These are phyloP conservation scores for Scophthalmus maximus DNA, from an alignment of 2,113 vertebrate genomes.

Conservation along the genomic window DNA sequence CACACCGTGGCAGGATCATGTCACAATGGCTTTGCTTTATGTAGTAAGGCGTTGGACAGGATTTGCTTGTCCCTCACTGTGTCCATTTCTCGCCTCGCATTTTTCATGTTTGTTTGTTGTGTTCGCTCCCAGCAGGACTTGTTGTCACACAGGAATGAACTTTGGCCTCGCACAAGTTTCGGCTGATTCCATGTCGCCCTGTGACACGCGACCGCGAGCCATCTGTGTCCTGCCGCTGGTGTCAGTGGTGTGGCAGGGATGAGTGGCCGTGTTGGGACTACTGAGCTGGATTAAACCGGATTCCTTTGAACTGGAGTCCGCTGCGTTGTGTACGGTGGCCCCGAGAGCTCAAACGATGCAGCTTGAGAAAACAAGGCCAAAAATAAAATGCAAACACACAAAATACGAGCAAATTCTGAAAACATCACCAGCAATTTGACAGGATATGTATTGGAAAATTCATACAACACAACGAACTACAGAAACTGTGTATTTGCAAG, in stretches of 20 bases:
- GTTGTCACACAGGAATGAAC: background rate
- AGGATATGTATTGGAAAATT: too few species aligned
- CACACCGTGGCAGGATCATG: background rate
- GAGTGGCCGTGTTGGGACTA: background rate
- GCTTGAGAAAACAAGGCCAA: background rate
- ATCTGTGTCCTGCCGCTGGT: slow-evolving; percentile 31
- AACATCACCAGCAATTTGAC: background rate
- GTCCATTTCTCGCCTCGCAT: background rate
- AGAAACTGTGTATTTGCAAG: too few species aligned
- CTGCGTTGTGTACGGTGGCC: background rate
- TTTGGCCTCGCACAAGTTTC: background rate
- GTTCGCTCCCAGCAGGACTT: slow-evolving; percentile 32
- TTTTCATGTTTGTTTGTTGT: background rate
- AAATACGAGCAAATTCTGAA: background rate
- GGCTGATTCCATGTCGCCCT: background rate
- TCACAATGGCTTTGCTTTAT: background rate
- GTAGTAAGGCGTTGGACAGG: background rate
- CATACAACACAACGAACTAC: too few species aligned
- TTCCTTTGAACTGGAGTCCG: background rate
- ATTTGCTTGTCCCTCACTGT: background rate
- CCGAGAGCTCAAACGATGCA: background rate
- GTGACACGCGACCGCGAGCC: slow-evolving; percentile 15
- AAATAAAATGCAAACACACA: background rate
- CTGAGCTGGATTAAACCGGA: background rate
- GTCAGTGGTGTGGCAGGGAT: background rate